Evolutionary conservation across 2,113 vertebrate species (phyloP).

Genomic region (Apaloderma vittatum): DNA sequence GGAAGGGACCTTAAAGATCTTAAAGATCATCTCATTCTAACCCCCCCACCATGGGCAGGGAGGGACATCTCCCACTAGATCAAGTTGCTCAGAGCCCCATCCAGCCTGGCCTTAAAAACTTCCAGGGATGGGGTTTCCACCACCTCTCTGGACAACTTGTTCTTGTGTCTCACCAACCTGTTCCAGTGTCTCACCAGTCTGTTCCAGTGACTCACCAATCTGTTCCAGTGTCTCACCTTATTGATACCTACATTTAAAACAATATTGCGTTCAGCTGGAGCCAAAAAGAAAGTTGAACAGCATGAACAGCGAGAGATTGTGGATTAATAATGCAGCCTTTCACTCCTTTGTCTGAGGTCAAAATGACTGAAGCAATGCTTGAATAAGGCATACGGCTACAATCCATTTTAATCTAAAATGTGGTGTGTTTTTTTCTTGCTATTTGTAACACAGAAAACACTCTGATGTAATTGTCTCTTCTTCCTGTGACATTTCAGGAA

Average conservation of each 20-base stretch:
- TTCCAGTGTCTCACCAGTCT: no score
- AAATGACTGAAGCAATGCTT: slow-evolving; percentile 24
- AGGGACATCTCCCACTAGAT: no score
- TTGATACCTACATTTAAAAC: slow-evolving; percentile 52
- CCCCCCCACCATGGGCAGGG: no score
- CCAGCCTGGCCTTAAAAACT: no score
- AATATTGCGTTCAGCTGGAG: slow-evolving; percentile 38
- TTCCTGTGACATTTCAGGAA: background rate
- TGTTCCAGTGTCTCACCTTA: no score
- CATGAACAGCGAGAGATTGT: background rate
- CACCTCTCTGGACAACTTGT: no score
- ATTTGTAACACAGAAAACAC: background rate
- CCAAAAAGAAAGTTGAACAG: background rate
- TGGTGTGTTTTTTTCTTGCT: background rate
- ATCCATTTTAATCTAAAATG: slow-evolving; percentile 38
- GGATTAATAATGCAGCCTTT: slow-evolving; percentile 60
- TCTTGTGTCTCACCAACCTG: no score
- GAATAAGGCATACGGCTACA: background rate
- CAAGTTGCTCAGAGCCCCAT: no score
- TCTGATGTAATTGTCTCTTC: background rate
- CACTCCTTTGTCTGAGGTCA: slow-evolving; percentile 35
- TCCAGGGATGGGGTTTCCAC: no score
- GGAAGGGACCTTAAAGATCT: no score
- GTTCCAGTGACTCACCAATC: no score
- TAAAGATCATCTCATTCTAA: no score